Evolutionary conservation across 2,888 invertebrate species (phyloP).

Genomic region (Melinopterus prodromus): DNA sequence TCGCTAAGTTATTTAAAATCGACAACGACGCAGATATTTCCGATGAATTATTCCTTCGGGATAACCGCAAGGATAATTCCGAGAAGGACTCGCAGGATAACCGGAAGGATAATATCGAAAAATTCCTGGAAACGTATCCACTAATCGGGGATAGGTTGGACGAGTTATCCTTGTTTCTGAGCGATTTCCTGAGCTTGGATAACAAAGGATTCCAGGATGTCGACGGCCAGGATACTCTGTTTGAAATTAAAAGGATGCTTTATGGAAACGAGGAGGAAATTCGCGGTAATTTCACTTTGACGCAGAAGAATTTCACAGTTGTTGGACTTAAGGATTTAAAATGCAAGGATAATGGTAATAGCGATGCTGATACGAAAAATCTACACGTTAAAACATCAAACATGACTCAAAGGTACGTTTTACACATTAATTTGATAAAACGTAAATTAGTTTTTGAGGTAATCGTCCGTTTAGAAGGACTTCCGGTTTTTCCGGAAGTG

Average conservation of each 20-base stretch:
- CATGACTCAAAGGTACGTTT: background rate
- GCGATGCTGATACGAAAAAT: background rate
- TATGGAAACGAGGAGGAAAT: constrained; percentile 27
- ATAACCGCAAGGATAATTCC: background rate
- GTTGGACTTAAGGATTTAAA: background rate
- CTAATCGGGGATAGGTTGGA: constrained; percentile 12
- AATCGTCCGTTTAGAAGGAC: too few relatives aligned
- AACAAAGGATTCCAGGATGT: background rate
- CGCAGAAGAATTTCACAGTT: background rate
- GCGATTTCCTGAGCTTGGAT: constrained; percentile 23
- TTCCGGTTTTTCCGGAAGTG: too few relatives aligned
- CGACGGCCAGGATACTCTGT: background rate
- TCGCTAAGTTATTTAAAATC: background rate
- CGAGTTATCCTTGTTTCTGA: constrained; percentile 27
- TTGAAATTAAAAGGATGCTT: constrained; percentile 28
- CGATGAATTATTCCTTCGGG: background rate
- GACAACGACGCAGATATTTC: background rate
- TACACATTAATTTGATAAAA: background rate
- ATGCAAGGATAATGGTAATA: background rate
- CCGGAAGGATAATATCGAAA: background rate
- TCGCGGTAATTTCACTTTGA: background rate
- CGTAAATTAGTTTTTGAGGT: too few relatives aligned
- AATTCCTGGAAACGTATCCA: background rate
- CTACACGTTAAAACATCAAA: background rate
- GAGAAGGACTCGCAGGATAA: background rate